These are phyloP conservation scores for Sciurus carolinensis DNA, from an alignment of 2,797 vertebrate genomes.

Conservation along the genomic window DNA sequence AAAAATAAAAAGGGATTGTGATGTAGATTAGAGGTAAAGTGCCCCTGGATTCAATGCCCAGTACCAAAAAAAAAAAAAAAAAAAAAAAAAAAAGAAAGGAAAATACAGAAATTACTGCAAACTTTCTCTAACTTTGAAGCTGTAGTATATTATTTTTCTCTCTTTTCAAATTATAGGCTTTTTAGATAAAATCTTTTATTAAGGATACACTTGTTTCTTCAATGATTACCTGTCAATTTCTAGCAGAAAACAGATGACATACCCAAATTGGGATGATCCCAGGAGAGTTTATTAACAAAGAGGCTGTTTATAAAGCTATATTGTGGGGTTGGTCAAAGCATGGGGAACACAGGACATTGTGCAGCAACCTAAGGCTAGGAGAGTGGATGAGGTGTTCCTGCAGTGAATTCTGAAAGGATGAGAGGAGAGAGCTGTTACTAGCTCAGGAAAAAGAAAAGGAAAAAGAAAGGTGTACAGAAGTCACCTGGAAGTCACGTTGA, in stretches of 20 bases:
- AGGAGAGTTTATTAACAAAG: conserved; percentile 41
- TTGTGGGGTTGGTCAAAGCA: too few relatives aligned
- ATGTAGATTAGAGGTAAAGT: too few relatives aligned
- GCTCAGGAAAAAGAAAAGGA: background rate
- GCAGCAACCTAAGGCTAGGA: background rate
- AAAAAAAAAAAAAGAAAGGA: background rate
- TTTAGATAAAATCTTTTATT: conserved; percentile 53
- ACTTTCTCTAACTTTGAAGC: conserved; percentile 18
- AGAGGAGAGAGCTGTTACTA: background rate
- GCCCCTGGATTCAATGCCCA: too few relatives aligned
- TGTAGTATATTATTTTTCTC: conserved; percentile 14
- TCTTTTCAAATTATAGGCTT: conserved; percentile 62
- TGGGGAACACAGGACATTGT: background rate
- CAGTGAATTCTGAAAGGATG: background rate
- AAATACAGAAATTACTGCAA: conserved; percentile 16
- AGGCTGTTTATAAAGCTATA: background rate
- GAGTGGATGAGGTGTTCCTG: background rate
- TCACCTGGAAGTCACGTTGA: background rate
- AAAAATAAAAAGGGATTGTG: too few relatives aligned
- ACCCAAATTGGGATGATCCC: background rate
- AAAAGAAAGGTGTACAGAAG: background rate
- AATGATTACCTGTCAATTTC: conserved; percentile 26
- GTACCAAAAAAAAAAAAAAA: too few relatives aligned
- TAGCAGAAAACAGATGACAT: conserved; percentile 60
- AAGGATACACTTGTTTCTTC: conserved; percentile 56